Conservation (phyloP, 2,113 vertebrate species). For the Urocynchramus pylzowi region DNA sequence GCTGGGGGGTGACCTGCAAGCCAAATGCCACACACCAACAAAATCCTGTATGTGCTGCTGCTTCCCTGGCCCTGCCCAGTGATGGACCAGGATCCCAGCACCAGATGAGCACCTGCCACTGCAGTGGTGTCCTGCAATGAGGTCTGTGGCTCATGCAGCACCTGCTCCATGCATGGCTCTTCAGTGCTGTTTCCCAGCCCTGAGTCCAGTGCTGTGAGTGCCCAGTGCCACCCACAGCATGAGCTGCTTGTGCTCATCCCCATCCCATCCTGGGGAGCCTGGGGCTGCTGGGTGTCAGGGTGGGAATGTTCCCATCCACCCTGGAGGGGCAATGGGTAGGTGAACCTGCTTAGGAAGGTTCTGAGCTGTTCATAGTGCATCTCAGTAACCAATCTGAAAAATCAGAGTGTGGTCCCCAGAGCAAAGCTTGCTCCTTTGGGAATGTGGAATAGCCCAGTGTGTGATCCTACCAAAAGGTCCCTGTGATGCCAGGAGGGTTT, state of each 20-base stretch:
- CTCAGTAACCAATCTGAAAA: not conserved
- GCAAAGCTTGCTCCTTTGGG: not conserved
- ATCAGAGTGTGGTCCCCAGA: not conserved
- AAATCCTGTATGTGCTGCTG: not conserved
- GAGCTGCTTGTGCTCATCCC: not conserved
- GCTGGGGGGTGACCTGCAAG: not conserved
- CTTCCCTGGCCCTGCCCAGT: not conserved
- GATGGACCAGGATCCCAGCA: not conserved
- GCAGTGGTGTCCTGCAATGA: rapidly evolving
- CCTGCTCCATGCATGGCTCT: rapidly evolving
- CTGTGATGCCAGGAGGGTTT: not conserved
- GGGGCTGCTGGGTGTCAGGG: not conserved
- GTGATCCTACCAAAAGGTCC: not conserved
- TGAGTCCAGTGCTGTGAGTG: not conserved
- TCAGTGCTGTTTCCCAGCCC: not conserved
- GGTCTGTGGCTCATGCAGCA: not conserved
- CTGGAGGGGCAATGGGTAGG: not conserved
- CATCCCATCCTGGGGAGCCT: not conserved
- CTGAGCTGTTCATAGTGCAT: not conserved
- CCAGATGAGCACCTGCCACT: not conserved
- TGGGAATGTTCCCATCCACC: not conserved
- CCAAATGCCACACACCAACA: not conserved
- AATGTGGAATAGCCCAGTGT: not conserved
- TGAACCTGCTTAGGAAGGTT: not conserved
- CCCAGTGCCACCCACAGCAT: too few species aligned